Conservation (phyloP, 2,113 vertebrate species). For the Chionis minor region DNA sequence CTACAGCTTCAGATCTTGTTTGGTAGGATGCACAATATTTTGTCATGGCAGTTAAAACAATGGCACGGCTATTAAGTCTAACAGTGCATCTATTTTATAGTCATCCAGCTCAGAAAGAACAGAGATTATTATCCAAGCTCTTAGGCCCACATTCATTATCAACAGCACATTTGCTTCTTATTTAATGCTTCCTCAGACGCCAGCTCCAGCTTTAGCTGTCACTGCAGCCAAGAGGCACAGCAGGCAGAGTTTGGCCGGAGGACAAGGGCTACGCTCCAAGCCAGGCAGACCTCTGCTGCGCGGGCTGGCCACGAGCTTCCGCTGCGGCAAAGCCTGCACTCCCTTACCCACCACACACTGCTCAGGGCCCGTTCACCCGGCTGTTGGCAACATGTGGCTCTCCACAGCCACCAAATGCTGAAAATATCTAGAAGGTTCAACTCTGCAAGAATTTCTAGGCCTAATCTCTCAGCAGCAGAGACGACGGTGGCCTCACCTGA, state of each 20-base stretch:
- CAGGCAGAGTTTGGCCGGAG: neutral
- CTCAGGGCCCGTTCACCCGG: neutral
- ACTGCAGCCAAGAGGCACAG: neutral
- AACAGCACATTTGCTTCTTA: neutral
- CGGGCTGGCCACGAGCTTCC: accelerated
- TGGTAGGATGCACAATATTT: neutral
- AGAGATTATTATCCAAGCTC: neutral
- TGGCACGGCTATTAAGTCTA: accelerated
- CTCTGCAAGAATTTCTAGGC: neutral
- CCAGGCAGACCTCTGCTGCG: neutral
- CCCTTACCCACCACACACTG: accelerated
- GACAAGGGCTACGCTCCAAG: neutral
- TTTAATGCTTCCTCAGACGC: neutral
- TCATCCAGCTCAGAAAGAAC: neutral
- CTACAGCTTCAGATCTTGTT: neutral
- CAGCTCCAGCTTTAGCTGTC: neutral
- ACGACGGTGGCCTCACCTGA: neutral
- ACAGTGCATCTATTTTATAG: accelerated
- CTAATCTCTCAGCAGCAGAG: neutral
- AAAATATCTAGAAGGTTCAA: neutral
- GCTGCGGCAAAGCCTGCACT: neutral
- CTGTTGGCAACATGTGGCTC: neutral
- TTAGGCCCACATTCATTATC: neutral
- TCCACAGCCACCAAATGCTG: neutral
- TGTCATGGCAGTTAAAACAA: neutral